Conservation (phyloP, 2,113 vertebrate genomes). For the Bujurquina vittata region DNA sequence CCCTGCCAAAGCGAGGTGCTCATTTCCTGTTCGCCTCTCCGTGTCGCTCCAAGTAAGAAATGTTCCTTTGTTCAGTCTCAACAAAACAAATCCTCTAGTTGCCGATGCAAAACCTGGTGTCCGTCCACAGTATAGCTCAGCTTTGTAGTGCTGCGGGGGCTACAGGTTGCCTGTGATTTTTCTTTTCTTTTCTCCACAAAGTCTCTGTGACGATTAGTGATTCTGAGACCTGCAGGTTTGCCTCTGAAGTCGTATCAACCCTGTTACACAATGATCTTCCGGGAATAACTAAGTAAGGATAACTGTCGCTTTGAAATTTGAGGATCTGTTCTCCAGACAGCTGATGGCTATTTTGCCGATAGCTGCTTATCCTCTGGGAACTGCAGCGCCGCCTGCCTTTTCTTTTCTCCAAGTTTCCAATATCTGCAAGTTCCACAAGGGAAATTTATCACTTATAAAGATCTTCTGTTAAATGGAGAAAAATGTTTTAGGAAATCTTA, state of each 20-base stretch:
- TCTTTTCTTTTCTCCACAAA: neutral
- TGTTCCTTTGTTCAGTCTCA: conserved; percentile 3
- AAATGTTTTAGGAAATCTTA: neutral
- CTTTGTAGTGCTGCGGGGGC: conserved; percentile 23
- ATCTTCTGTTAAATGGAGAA: neutral
- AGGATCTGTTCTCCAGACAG: conserved; percentile 3
- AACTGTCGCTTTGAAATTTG: conserved; percentile 18
- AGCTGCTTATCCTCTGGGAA: neutral
- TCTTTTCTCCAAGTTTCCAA: neutral
- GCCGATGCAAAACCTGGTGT: neutral
- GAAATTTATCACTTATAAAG: neutral
- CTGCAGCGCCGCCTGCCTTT: neutral
- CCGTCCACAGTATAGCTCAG: neutral
- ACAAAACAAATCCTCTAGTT: neutral
- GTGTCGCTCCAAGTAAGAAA: neutral
- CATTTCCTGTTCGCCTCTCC: neutral
- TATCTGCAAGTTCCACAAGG: neutral
- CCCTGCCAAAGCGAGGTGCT: neutral
- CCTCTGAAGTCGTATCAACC: conserved; percentile 56
- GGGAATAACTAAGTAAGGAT: neutral
- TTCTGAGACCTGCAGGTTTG: conserved; percentile 31
- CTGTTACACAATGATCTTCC: neutral
- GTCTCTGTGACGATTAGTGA: conserved; percentile 30
- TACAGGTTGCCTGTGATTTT: conserved; percentile 39
- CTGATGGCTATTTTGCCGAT: conserved; percentile 21